phyloP scores from a whole-genome alignment of 2,797 vertebrate species.

The Geranospiza caerulescens region DNA sequence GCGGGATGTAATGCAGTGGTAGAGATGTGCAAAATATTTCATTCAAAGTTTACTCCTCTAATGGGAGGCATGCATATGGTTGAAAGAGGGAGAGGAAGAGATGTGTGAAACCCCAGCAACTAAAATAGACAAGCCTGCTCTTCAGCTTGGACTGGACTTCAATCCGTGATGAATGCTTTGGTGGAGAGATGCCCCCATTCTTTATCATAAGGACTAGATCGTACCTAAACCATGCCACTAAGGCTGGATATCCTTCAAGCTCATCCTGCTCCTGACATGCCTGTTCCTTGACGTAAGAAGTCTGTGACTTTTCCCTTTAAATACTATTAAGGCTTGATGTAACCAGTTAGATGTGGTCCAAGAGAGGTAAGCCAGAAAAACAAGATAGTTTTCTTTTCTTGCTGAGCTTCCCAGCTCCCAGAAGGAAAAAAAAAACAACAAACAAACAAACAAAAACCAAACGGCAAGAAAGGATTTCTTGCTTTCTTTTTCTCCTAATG shows the following conservation, averaged over 20 bases:
- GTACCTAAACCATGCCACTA: neutral
- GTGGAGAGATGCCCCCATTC: neutral
- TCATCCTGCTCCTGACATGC: neutral
- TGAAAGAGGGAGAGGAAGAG: neutral
- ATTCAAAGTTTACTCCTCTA: conserved; percentile 29
- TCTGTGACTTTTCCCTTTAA: neutral
- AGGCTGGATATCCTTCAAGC: neutral
- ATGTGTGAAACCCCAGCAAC: neutral
- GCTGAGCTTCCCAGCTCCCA: neutral
- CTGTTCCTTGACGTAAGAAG: neutral
- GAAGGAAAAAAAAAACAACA: too few relatives aligned
- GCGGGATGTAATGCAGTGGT: neutral
- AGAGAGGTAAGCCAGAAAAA: neutral
- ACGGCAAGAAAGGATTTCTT: too few relatives aligned
- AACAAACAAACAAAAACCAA: too few relatives aligned
- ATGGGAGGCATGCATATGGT: neutral
- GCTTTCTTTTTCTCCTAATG: neutral
- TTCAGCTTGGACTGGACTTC: neutral
- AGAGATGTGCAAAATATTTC: conserved; percentile 41
- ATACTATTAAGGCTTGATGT: neutral
- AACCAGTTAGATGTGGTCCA: neutral
- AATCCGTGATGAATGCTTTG: neutral
- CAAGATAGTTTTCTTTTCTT: neutral
- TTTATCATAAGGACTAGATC: neutral
- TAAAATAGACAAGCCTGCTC: neutral